phyloP scores from a whole-genome alignment of 2,113 vertebrate genomes.

The Spizaetus ornatus region DNA sequence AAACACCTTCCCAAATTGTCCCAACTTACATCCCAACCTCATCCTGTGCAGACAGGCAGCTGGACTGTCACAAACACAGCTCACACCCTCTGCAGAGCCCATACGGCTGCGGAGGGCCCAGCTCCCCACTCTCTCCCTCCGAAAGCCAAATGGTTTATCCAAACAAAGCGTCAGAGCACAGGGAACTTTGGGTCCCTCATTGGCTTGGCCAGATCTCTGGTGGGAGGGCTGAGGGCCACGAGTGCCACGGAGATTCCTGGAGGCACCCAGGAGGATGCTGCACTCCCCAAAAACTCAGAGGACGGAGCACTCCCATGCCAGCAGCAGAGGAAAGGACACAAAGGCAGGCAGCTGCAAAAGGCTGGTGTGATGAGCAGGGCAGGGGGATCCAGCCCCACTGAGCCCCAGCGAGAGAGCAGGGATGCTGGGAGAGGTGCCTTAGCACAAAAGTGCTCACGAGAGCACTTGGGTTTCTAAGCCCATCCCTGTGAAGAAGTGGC shows the following conservation, averaged over 20 bases:
- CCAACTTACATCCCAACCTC: not conserved
- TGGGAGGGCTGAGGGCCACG: not conserved
- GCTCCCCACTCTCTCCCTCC: not conserved
- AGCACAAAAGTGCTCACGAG: not conserved
- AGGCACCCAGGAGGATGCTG: not conserved
- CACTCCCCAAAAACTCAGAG: not conserved
- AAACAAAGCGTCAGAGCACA: not conserved
- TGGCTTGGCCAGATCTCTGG: not conserved
- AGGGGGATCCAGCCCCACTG: not conserved
- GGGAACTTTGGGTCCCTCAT: not conserved
- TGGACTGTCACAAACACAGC: fast-evolving
- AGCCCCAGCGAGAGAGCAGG: not conserved
- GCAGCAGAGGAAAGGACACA: not conserved
- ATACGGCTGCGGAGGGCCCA: fast-evolving
- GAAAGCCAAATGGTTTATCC: not conserved
- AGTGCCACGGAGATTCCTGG: fast-evolving
- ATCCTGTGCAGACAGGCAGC: not conserved
- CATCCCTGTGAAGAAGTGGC: too few relatives aligned
- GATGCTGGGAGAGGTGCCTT: not conserved
- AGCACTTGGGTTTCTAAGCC: not conserved
- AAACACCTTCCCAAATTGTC: not conserved
- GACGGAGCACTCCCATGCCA: not conserved
- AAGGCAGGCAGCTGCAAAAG: not conserved
- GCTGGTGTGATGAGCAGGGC: not conserved
- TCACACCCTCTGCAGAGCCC: not conserved